These are phyloP conservation scores for Scolopax mira DNA, from an alignment of 2,113 vertebrate species.

Conservation along the genomic window DNA sequence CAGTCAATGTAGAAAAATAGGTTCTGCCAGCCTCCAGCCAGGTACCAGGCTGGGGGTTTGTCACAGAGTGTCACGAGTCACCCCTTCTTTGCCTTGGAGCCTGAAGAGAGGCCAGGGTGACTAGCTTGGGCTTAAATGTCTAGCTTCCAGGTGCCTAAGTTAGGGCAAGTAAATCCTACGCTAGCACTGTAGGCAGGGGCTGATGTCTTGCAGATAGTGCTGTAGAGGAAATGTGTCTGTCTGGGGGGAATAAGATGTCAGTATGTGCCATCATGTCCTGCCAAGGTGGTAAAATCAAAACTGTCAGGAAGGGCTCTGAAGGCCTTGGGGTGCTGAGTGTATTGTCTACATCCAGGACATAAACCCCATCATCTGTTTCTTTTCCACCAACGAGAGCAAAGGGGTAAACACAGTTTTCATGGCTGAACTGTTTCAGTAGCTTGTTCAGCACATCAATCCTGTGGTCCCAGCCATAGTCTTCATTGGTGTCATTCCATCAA, in stretches of 20 bases:
- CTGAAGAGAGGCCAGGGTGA: neutral
- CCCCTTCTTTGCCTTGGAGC: neutral
- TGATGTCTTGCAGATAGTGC: neutral
- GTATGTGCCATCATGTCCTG: neutral
- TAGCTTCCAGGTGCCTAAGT: neutral
- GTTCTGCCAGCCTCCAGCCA: rapidly evolving
- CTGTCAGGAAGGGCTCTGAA: neutral
- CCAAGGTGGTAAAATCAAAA: neutral
- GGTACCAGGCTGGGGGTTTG: neutral
- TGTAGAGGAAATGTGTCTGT: rapidly evolving
- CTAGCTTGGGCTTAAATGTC: neutral
- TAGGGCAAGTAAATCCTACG: neutral
- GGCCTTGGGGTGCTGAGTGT: rapidly evolving
- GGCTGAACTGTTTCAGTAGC: neutral
- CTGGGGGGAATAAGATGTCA: rapidly evolving
- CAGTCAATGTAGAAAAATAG: neutral
- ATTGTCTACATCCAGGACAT: neutral
- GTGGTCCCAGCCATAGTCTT: neutral
- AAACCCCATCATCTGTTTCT: neutral
- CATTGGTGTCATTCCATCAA: neutral
- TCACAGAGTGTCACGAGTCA: neutral
- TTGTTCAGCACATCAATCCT: neutral
- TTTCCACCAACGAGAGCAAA: neutral
- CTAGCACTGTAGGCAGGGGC: no score
- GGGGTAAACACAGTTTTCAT: neutral